Conservation (phyloP, 2,797 vertebrate genomes). For the Crypturellus tataupa region DNA sequence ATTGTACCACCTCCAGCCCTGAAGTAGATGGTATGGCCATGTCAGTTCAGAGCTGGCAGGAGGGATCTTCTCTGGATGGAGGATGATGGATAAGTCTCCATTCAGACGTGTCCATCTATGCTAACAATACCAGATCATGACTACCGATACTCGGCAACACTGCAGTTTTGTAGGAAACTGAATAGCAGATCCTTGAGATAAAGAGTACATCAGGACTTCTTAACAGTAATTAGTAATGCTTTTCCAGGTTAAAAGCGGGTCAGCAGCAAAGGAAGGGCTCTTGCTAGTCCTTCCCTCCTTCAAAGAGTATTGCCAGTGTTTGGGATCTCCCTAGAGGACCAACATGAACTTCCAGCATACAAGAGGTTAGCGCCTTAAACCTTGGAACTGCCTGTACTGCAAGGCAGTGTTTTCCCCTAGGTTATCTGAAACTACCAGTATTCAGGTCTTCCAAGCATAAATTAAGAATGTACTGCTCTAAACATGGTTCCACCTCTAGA, state of each 20-base stretch:
- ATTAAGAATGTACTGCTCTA: neutral
- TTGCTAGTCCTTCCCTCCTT: no score
- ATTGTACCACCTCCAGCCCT: neutral
- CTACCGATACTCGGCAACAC: neutral
- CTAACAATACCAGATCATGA: neutral
- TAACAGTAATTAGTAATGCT: neutral
- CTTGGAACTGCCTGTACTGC: neutral
- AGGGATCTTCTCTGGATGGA: neutral
- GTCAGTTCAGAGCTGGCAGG: neutral
- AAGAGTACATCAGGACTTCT: neutral
- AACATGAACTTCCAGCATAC: neutral
- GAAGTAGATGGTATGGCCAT: neutral
- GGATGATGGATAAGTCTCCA: neutral
- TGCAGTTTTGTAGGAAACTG: neutral
- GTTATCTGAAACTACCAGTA: neutral
- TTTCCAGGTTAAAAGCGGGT: neutral
- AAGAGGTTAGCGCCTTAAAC: neutral
- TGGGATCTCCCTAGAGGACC: neutral
- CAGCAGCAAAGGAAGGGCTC: neutral
- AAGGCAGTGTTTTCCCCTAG: neutral
- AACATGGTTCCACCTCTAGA: neutral
- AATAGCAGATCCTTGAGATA: neutral
- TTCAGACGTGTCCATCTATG: neutral
- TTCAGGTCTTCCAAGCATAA: neutral
- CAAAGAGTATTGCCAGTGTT: no score